These are phyloP conservation scores for Ischnus inquisitorius DNA, from an alignment of 2,888 invertebrate species.

Conservation along the genomic window DNA sequence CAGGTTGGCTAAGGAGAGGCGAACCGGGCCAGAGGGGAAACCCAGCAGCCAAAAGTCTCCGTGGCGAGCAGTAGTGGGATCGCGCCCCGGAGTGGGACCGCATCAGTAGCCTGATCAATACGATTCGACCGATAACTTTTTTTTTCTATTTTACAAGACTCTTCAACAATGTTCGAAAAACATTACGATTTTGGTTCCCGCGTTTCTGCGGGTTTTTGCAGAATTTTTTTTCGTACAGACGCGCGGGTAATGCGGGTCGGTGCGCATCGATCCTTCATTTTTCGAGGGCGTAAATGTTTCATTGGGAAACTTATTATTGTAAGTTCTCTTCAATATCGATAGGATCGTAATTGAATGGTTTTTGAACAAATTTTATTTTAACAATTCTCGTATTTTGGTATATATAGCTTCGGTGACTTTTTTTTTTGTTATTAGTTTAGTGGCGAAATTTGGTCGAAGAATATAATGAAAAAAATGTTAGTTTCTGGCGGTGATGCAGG, in stretches of 20 bases:
- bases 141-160: constrained; percentile 71
- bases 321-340: too few species aligned
- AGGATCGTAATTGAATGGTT: too few species aligned
- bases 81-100: constrained; percentile 98
- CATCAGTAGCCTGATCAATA: constrained; percentile 94
- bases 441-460: too few species aligned
- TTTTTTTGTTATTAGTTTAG: too few species aligned
- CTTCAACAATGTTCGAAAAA: neutral
- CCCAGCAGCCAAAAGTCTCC: constrained; percentile 99
- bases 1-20: constrained; percentile 99
- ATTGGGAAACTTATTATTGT: too few species aligned
- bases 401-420: too few species aligned
- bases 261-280: too few species aligned
- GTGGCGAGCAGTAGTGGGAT: constrained; percentile 99
- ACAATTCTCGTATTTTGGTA: too few species aligned
- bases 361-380: too few species aligned
- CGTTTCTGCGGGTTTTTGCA: neutral
- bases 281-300: too few species aligned
- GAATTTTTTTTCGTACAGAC: neutral
- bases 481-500: too few species aligned
- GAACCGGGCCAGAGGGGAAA: constrained; percentile 99
- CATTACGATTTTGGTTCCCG: neutral
- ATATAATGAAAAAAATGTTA: too few species aligned
- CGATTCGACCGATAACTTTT: constrained; percentile 92
- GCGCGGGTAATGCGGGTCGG: neutral